These are phyloP conservation scores for Rhagonycha lutea DNA, from an alignment of 2,888 invertebrate genomes.

Conservation along the genomic window DNA sequence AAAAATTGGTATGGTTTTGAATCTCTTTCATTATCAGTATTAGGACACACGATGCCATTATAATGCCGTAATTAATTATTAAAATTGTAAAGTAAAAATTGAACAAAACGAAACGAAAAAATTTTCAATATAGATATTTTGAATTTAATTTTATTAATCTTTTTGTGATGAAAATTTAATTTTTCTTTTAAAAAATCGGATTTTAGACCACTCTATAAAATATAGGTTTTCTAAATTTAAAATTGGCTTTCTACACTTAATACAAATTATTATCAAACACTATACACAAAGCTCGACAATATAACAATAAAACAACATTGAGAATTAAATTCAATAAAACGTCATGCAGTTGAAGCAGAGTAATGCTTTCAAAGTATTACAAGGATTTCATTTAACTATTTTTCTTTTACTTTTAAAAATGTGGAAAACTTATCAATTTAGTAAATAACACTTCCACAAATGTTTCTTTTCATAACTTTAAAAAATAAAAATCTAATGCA, in stretches of 20 bases:
- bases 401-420: neutral
- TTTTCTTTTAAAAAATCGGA: no score
- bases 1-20: no score
- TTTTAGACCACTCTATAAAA: no score
- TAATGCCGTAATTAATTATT: no score
- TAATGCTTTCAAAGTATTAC: neutral
- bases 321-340: neutral
- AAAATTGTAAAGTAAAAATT: no score
- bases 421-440: neutral
- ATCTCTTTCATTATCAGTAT: no score
- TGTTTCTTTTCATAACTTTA: neutral
- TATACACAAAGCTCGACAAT: neutral
- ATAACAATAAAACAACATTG: neutral
- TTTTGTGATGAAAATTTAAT: no score
- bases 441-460: neutral
- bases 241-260: neutral
- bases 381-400: neutral
- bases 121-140: no score
- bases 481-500: neutral
- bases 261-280: neutral
- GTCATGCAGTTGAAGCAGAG: neutral
- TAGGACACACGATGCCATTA: no score
- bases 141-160: no score
- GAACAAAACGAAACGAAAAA: no score
- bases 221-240: no score